Evolutionary conservation across 2,113 vertebrate genomes (phyloP).

Genomic region (Rostratula benghalensis): DNA sequence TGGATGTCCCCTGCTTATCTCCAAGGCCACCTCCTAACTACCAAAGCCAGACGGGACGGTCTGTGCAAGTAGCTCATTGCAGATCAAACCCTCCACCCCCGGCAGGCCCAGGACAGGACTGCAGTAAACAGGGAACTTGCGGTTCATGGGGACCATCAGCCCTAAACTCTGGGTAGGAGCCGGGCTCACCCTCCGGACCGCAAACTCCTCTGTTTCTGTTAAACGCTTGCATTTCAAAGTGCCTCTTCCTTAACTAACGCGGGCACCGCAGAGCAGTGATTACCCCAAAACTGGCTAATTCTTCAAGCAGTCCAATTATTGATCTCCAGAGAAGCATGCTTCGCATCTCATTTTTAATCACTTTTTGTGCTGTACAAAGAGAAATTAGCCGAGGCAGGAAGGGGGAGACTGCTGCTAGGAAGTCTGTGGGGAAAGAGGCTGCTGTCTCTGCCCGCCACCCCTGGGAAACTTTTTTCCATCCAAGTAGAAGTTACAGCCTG

Average conservation of each 20-base stretch:
- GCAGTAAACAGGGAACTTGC: background rate
- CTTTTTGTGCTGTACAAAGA: background rate
- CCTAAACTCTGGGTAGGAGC: background rate
- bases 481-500: background rate
- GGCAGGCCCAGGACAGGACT: background rate
- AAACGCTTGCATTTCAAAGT: background rate
- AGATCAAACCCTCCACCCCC: slow-evolving; percentile 59
- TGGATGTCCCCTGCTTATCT: background rate
- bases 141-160: background rate
- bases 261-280: background rate
- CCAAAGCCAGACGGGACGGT: slow-evolving; percentile 66
- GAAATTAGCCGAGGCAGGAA: background rate
- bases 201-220: background rate
- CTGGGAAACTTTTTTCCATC: background rate
- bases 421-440: background rate
- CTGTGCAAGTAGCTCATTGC: slow-evolving; percentile 72
- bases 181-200: background rate
- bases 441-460: background rate
- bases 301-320: slow-evolving; percentile 14
- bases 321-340: background rate
- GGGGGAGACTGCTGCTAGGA: background rate
- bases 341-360: slow-evolving; percentile 43
- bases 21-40: slow-evolving; percentile 30
- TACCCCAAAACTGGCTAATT: slow-evolving; percentile 28
- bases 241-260: background rate